These are phyloP conservation scores for Nyctalus aviator DNA, from an alignment of 2,797 vertebrate species.

Conservation along the genomic window DNA sequence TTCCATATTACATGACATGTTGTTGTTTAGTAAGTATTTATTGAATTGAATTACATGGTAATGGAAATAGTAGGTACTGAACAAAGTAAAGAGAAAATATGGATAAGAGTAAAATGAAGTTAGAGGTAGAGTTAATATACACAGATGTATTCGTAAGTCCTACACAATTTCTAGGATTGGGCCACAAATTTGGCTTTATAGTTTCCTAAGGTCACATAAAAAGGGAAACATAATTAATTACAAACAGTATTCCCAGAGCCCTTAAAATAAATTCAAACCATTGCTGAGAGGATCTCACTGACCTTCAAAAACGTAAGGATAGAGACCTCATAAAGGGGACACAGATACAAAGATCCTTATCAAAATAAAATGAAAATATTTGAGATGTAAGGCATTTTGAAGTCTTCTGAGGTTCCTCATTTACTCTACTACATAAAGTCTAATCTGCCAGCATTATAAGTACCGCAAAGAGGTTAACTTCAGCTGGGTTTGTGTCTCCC, in stretches of 20 bases:
- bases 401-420: not conserved
- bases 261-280: not conserved
- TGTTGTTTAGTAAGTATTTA: constrained; percentile 56
- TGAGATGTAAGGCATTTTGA: constrained; percentile 22
- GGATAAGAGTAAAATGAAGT: not conserved
- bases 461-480: not conserved
- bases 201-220: constrained; percentile 17
- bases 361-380: not conserved
- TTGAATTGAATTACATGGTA: constrained; percentile 51
- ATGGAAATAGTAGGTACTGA: constrained; percentile 26
- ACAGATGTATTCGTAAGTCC: not conserved
- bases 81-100: constrained; percentile 35
- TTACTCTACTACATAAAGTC: not conserved
- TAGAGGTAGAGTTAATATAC: not conserved
- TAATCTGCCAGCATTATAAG: not conserved
- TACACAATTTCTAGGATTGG: not conserved
- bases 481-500: constrained; percentile 28
- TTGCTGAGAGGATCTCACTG: not conserved
- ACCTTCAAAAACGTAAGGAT: not conserved
- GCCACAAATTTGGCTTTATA: not conserved
- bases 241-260: not conserved
- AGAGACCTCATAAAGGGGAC: not conserved
- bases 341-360: not conserved
- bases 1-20: not conserved
- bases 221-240: constrained; percentile 23